Evolutionary conservation across 2,888 invertebrate genomes (phyloP).

Genomic region (Galerucella nymphaeae): DNA sequence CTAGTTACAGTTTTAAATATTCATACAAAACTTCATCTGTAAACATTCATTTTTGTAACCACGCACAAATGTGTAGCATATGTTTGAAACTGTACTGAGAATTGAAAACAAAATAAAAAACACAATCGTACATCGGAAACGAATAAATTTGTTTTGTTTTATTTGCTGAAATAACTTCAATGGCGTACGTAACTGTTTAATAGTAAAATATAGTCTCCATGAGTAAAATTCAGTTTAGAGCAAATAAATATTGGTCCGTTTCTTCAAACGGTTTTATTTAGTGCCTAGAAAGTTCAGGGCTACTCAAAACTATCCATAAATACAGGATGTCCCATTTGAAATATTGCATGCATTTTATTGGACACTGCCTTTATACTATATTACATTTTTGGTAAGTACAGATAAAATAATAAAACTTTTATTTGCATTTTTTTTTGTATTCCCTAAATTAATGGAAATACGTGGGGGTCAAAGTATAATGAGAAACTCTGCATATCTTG

Average conservation of each 20-base stretch:
- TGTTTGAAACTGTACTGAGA: conserved; percentile 37
- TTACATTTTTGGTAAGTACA: no score
- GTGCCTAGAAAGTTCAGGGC: no score
- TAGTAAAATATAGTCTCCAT: background rate
- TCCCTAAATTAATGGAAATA: no score
- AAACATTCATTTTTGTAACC: background rate
- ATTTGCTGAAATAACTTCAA: conserved; percentile 18
- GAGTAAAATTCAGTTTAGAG: background rate
- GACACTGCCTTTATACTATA: no score
- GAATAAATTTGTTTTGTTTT: conserved; percentile 29
- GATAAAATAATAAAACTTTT: no score
- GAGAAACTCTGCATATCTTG: no score
- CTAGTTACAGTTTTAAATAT: background rate
- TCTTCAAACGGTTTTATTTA: no score
- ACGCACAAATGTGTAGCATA: conserved; percentile 43
- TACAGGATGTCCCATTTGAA: no score
- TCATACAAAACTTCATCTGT: background rate
- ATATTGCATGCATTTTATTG: no score
- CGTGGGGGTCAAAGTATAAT: no score
- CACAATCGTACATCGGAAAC: conserved; percentile 25
- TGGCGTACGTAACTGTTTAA: background rate
- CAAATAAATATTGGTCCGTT: background rate
- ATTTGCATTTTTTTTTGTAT: no score
- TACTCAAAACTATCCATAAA: no score
- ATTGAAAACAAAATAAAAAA: conserved; percentile 30